phyloP scores from a whole-genome alignment of 2,888 invertebrate genomes.

The Apodemia zela region DNA sequence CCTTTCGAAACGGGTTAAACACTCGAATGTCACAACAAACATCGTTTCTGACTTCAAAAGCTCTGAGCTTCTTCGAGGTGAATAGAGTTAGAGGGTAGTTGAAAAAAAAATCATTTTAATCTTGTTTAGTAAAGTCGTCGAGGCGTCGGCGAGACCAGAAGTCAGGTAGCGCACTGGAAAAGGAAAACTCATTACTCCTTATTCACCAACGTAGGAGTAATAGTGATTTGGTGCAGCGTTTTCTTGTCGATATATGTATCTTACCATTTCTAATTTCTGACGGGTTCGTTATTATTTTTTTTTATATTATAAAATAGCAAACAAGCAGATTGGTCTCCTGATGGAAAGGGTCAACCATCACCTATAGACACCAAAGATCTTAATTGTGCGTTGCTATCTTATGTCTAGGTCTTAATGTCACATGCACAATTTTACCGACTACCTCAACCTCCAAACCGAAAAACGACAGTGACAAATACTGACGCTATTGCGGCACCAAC shows the following conservation, averaged over 20 bases:
- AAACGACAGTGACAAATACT: no score
- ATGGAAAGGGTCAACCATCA: no score
- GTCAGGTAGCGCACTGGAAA: constrained; percentile 68
- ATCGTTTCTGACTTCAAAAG: constrained; percentile 38
- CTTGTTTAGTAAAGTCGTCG: constrained; percentile 63
- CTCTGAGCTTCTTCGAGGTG: constrained; percentile 36
- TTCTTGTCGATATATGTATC: constrained; percentile 38
- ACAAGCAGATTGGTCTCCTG: no score
- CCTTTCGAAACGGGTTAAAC: constrained; percentile 38
- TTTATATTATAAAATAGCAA: neutral
- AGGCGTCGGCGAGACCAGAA: constrained; percentile 57
- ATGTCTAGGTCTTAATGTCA: no score
- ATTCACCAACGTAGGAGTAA: constrained; percentile 52
- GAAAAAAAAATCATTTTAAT: constrained; percentile 66
- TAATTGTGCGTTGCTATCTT: no score
- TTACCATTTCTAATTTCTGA: no score
- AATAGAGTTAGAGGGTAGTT: constrained; percentile 41
- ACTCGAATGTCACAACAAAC: constrained; percentile 38
- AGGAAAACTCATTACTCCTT: constrained; percentile 77
- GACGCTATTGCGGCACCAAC: no score
- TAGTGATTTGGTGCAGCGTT: constrained; percentile 43
- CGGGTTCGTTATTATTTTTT: neutral
- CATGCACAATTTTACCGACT: no score
- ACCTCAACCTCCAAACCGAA: no score
- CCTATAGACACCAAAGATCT: no score